Percentiles rank a stretch among this genome's conserved stretches.
These are phyloP conservation scores for Phortica variegata DNA, from an alignment of 1,140 invertebrate genomes.

Conservation along the genomic window DNA sequence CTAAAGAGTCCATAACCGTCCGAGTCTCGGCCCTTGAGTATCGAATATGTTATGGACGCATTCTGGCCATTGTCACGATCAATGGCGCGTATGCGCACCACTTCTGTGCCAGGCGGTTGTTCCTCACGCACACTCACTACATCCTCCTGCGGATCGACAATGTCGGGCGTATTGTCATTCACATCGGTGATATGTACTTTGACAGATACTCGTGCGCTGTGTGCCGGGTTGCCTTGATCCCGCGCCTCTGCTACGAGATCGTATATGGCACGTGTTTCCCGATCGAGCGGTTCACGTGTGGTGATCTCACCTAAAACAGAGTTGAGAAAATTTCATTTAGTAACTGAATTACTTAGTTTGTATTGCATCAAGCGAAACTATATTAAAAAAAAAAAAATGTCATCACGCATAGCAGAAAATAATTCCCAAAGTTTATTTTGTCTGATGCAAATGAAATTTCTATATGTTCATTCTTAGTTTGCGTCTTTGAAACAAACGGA, in stretches of 20 bases:
- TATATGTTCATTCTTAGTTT: background rate
- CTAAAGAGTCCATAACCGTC: conserved; percentile 82
- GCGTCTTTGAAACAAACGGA: conserved; percentile 13
- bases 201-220: conserved; percentile 72
- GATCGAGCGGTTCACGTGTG: conserved; percentile 78
- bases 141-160: conserved; percentile 84
- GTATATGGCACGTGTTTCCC: conserved; percentile 76
- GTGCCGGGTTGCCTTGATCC: conserved; percentile 79
- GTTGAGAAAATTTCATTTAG: conserved; percentile 4
- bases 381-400: too few relatives aligned
- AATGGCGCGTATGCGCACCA: conserved; percentile 79
- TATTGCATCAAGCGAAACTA: too few relatives aligned
- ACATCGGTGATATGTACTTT: conserved; percentile 77
- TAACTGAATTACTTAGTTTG: too few relatives aligned
- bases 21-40: conserved; percentile 79
- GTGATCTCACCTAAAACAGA: conserved; percentile 75
- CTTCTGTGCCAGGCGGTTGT: conserved; percentile 80
- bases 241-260: conserved; percentile 81
- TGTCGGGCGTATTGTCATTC: conserved; percentile 88
- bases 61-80: conserved; percentile 88
- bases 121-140: conserved; percentile 85
- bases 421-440: too few relatives aligned
- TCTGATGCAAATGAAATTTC: too few relatives aligned
- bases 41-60: conserved; percentile 82
- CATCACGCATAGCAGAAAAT: too few relatives aligned